Percentiles rank a stretch among this genome's conserved stretches.
Conservation (phyloP, 2,113 vertebrate species). For the Eretmochelys imbricata region DNA sequence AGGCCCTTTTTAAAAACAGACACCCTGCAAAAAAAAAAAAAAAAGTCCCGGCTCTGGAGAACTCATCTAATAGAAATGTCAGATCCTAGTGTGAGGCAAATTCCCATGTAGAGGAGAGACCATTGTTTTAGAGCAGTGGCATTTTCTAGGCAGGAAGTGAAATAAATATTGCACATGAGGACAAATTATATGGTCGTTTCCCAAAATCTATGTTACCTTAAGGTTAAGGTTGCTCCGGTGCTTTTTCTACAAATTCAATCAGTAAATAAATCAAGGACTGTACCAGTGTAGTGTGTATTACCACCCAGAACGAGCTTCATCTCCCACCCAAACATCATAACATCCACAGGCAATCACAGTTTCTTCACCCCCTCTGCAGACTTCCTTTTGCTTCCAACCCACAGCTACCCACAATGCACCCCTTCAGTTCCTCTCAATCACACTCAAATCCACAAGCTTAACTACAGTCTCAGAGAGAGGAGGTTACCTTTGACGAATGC, state of each 20-base stretch:
- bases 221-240: background rate
- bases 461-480: background rate
- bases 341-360: background rate
- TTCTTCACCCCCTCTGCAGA: background rate
- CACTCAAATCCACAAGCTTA: background rate
- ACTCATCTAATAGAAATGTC: background rate
- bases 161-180: background rate
- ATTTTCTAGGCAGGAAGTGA: background rate
- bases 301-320: background rate
- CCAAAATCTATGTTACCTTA: background rate
- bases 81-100: background rate
- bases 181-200: background rate
- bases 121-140: background rate
- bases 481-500: background rate
- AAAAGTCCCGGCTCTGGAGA: background rate
- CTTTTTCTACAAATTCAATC: background rate
- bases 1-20: background rate
- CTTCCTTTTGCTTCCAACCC: background rate
- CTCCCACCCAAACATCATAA: background rate
- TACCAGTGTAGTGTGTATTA: background rate
- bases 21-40: background rate
- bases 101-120: background rate
- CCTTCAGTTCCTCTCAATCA: background rate
- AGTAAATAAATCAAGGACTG: background rate
- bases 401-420: background rate